Evolutionary conservation across 1,140 invertebrate species (phyloP).

Genomic region (Musca domestica): DNA sequence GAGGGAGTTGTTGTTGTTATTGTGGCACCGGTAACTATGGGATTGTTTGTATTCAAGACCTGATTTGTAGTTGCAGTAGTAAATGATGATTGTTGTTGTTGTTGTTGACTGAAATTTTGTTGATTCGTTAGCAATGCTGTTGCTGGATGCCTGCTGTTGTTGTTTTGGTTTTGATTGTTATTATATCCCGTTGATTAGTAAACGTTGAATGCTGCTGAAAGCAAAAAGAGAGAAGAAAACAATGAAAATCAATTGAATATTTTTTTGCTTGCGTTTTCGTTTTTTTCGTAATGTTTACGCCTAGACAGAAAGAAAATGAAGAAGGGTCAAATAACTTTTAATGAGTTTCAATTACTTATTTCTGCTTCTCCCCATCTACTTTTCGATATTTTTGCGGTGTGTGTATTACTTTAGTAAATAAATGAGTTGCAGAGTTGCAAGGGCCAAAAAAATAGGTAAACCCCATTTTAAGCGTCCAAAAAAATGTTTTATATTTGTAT

Average conservation of each 20-base stretch:
- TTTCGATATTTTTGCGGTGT: no score
- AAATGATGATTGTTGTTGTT: slow-evolving; percentile 1
- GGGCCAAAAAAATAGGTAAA: no score
- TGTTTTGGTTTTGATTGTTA: neutral
- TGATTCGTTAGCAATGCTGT: neutral
- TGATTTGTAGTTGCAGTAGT: slow-evolving; percentile 2
- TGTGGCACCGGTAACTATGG: neutral
- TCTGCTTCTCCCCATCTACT: no score
- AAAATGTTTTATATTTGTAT: no score
- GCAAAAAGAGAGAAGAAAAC: neutral
- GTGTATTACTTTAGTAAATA: no score
- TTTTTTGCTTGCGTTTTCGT: no score
- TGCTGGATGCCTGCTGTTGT: neutral
- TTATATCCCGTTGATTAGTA: slow-evolving; percentile 2
- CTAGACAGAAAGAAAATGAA: no score
- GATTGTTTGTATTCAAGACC: neutral
- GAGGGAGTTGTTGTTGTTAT: neutral
- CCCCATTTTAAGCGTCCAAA: no score
- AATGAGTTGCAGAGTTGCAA: no score
- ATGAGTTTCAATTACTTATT: no score
- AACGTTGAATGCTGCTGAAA: slow-evolving; percentile 1
- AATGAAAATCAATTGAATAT: neutral
- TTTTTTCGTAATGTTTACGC: no score
- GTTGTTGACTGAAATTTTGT: neutral
- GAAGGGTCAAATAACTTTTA: no score